These are phyloP conservation scores for Mechanitis messenoides DNA, from an alignment of 2,888 invertebrate species.

Conservation along the genomic window DNA sequence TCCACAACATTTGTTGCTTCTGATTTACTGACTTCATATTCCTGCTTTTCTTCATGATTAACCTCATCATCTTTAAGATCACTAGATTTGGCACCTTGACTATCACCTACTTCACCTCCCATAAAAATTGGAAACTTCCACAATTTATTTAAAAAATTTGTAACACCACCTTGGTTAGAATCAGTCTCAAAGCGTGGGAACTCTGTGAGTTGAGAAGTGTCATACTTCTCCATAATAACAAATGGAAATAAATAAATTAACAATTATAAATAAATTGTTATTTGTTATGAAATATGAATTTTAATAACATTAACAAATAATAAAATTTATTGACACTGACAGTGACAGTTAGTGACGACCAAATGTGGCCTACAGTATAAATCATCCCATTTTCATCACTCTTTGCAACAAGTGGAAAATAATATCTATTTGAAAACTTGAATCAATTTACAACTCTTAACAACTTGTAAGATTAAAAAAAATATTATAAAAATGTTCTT, in stretches of 20 bases:
- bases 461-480: no score
- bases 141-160: slow-evolving; percentile 84
- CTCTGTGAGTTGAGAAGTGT: slow-evolving; percentile 66
- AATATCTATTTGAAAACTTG: no score
- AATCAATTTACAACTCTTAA: no score
- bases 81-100: slow-evolving; percentile 40
- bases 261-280: slow-evolving; percentile 6
- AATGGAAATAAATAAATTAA: not conserved
- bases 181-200: slow-evolving; percentile 83
- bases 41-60: slow-evolving; percentile 39
- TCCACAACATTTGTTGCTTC: slow-evolving; percentile 71
- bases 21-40: slow-evolving; percentile 48
- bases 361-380: no score
- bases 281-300: not conserved
- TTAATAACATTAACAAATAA: no score
- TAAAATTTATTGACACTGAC: no score
- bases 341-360: no score
- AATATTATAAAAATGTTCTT: no score
- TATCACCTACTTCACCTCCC: slow-evolving; percentile 50
- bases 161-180: slow-evolving; percentile 82
- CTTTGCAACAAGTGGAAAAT: no score
- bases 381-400: no score
- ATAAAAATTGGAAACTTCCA: slow-evolving; percentile 82
- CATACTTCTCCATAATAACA: slow-evolving; percentile 63
- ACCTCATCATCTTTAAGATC: slow-evolving; percentile 38